Conservation (phyloP, 1,140 invertebrate genomes). For the Drosophila mauritiana region DNA sequence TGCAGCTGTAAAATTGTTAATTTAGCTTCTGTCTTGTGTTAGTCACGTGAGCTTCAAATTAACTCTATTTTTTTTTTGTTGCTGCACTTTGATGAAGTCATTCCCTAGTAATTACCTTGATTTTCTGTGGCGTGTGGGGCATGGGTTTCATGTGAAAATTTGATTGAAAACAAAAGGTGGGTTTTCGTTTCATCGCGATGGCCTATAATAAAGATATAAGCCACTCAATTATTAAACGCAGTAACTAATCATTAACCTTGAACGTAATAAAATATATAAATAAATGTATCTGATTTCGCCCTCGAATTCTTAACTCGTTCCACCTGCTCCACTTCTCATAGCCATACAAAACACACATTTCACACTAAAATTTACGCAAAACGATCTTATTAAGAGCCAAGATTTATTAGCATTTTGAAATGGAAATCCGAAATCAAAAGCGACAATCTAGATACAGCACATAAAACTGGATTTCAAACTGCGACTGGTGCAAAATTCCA, state of each 20-base stretch:
- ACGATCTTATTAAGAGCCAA: constrained; percentile 61
- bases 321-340: constrained; percentile 58
- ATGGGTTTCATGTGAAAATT: constrained; percentile 27
- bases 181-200: background rate
- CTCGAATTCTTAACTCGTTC: constrained; percentile 36
- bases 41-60: constrained; percentile 76
- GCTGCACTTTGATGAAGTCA: constrained; percentile 20
- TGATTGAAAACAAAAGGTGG: constrained; percentile 17
- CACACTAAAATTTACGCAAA: constrained; percentile 61
- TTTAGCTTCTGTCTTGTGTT: constrained; percentile 75
- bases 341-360: constrained; percentile 32
- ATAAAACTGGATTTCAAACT: constrained; percentile 44
- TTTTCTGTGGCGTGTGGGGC: constrained; percentile 12
- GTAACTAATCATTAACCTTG: background rate
- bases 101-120: constrained; percentile 32
- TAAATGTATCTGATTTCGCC: constrained; percentile 21
- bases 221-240: background rate
- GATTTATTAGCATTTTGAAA: constrained; percentile 68
- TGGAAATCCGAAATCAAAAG: constrained; percentile 69
- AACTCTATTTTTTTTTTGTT: constrained; percentile 52
- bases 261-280: background rate
- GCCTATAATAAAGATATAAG: background rate
- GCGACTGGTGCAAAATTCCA: constrained; percentile 5
- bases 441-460: constrained; percentile 60
- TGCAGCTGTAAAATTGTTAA: constrained; percentile 78